These are phyloP conservation scores for Amblyteles armatorius DNA, from an alignment of 2,888 invertebrate genomes.

Conservation along the genomic window DNA sequence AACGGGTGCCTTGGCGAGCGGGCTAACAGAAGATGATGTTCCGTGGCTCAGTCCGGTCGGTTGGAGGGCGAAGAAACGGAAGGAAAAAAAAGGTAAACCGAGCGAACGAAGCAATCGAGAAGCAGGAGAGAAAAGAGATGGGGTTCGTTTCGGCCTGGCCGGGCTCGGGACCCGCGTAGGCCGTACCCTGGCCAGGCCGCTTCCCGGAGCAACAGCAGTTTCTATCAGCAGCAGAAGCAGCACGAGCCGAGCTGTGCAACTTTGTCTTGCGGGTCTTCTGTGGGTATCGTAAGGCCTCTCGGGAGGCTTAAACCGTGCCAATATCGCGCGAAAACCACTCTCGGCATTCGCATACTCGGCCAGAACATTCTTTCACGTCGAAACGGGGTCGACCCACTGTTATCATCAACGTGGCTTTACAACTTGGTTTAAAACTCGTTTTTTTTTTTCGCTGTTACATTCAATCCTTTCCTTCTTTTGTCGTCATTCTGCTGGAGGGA, in stretches of 20 bases:
- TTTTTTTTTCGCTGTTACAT: background rate
- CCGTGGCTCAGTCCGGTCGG: slow-evolving; percentile 5
- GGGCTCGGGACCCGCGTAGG: slow-evolving; percentile 50
- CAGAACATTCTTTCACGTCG: slow-evolving; percentile 38
- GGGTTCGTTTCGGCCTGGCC: slow-evolving; percentile 44
- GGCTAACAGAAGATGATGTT: slow-evolving; percentile 57
- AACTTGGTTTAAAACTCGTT: slow-evolving; percentile 2
- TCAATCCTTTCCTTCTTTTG: slow-evolving; percentile 10
- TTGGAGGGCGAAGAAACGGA: slow-evolving; percentile 26
- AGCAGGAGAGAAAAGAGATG: slow-evolving; percentile 49
- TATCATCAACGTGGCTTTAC: slow-evolving; percentile 37
- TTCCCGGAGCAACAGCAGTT: slow-evolving; percentile 54
- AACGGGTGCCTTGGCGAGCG: slow-evolving; percentile 47
- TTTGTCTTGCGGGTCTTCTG: slow-evolving; percentile 80
- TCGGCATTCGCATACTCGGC: slow-evolving; percentile 38
- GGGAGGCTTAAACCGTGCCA: slow-evolving; percentile 74
- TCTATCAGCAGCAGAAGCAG: slow-evolving; percentile 41
- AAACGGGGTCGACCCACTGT: slow-evolving; percentile 53
- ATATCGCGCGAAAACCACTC: slow-evolving; percentile 72
- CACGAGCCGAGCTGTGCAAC: slow-evolving; percentile 53
- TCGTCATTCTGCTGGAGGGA: background rate
- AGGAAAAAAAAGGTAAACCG: slow-evolving; percentile 19
- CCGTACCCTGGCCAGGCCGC: slow-evolving; percentile 42
- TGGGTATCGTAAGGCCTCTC: slow-evolving; percentile 80
- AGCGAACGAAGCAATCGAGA: slow-evolving; percentile 43